Base-by-base conservation (phyloP, 2,888 invertebrate species). In the Drosophila atripex region DNA sequence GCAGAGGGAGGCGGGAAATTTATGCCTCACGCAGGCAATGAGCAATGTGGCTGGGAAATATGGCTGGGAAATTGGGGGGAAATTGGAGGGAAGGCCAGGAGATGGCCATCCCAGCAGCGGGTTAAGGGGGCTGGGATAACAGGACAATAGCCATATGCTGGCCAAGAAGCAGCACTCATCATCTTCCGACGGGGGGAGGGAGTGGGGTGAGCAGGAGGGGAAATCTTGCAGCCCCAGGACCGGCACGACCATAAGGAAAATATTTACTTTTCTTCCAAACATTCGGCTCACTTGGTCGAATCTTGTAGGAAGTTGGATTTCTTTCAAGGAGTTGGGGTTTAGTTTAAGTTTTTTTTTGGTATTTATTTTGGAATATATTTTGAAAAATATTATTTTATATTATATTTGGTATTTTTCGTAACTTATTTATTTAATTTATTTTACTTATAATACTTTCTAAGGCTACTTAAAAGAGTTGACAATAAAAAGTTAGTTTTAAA, bases 111-210 rank as follows among this genome's bases (percentile, higher is more conserved):
- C 18, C 18, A 18, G 18, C n/a, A 18, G 21, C 5, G 23, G 18
- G 49, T 18, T 16, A 49, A n/a, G 23, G 23, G 35, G 50, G 23
- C 16, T 11, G 46, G 16, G n/a, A n/a, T n/a, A n/a, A n/a, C 59
- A 11, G 65, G 45, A 65, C 58, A 58, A 64, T 65, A 23, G n/a
- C 45, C 65, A 46, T 64, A 65, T 64, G 63, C 56, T 58, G 41
- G 16, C 35, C 56, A 25, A 23, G 47, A 25, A 49, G 25, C 39
- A 16, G 39, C 41, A 41, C 41, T 41, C 55, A 35, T 28, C 12
- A 38, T 28, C 38, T n/a, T 21, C 8, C 1, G 41, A 18, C 9
- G 18, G 9, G 18, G 1, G 18, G 18, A 2, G 1, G 18, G 18
- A 18, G 18, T 18, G 18, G 18, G 18, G 18, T 18, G 18, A 23